Conservation (phyloP, 2,888 invertebrate species). For the Dynastes grantii region DNA sequence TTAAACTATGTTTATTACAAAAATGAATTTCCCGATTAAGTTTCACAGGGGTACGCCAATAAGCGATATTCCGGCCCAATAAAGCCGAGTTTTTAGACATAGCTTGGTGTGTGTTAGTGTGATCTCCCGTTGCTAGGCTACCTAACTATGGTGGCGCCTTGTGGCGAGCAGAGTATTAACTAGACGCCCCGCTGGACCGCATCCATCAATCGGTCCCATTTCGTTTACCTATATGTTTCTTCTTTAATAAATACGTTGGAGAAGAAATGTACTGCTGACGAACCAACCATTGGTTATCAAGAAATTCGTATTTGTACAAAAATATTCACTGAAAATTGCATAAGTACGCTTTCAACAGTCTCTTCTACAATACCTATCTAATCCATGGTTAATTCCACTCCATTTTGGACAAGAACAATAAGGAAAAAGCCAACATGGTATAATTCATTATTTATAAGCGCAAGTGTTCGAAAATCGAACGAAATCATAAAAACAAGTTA, state of each 20-base stretch:
- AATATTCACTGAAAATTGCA: no score
- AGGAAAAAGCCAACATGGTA: no score
- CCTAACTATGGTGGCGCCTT: slow-evolving; percentile 67
- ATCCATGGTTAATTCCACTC: no score
- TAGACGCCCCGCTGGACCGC: slow-evolving; percentile 61
- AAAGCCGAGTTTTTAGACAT: slow-evolving; percentile 57
- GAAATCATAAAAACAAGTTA: no score
- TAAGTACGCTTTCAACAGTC: not conserved
- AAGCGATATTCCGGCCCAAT: slow-evolving; percentile 54
- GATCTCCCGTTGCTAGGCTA: slow-evolving; percentile 66
- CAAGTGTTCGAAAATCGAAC: no score
- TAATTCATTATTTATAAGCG: no score
- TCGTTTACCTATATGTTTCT: slow-evolving; percentile 40
- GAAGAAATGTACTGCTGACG: not conserved
- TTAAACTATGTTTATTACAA: no score
- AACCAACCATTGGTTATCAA: no score
- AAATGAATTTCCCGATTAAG: no score
- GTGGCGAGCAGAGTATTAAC: slow-evolving; percentile 65
- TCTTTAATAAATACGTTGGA: not conserved
- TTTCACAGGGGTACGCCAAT: slow-evolving; percentile 53
- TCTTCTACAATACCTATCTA: no score
- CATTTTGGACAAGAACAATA: no score
- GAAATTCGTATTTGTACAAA: no score
- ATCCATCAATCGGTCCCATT: slow-evolving; percentile 62
- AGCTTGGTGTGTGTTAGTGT: slow-evolving; percentile 62